Evolutionary conservation across 2,888 invertebrate species (phyloP).

Genomic region (Erebia ligea): DNA sequence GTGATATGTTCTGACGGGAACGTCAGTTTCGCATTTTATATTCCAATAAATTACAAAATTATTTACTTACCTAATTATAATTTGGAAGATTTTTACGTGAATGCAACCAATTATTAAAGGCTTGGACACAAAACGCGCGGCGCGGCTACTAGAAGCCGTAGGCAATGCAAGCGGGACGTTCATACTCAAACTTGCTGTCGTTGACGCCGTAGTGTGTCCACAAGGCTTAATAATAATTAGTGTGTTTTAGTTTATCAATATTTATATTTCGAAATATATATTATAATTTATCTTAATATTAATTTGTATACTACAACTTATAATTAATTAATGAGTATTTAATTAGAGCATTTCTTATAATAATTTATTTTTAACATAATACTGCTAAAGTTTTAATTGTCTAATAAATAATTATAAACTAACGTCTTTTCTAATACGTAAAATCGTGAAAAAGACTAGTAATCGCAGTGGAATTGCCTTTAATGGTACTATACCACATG

Average conservation of each 20-base stretch:
- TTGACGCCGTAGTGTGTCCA: too few species aligned
- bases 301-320: slow-evolving; percentile 12
- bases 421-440: slow-evolving; percentile 8
- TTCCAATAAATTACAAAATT: slow-evolving; percentile 59
- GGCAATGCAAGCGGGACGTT: background rate
- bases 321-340: slow-evolving; percentile 22
- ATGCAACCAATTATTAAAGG: slow-evolving; percentile 19
- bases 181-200: background rate
- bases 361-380: slow-evolving; percentile 28
- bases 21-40: slow-evolving; percentile 51
- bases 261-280: slow-evolving; percentile 27
- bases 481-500: slow-evolving; percentile 15
- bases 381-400: background rate
- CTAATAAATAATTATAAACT: background rate
- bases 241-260: slow-evolving; percentile 16
- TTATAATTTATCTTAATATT: slow-evolving; percentile 8
- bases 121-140: background rate
- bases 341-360: slow-evolving; percentile 35
- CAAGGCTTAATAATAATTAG: background rate
- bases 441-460: slow-evolving; percentile 15
- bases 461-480: slow-evolving; percentile 10
- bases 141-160: background rate
- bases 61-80: slow-evolving; percentile 30
- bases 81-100: slow-evolving; percentile 26
- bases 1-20: slow-evolving; percentile 43